These are phyloP conservation scores for Ophonus ardosiacus DNA, from an alignment of 2,888 invertebrate genomes.

Conservation along the genomic window DNA sequence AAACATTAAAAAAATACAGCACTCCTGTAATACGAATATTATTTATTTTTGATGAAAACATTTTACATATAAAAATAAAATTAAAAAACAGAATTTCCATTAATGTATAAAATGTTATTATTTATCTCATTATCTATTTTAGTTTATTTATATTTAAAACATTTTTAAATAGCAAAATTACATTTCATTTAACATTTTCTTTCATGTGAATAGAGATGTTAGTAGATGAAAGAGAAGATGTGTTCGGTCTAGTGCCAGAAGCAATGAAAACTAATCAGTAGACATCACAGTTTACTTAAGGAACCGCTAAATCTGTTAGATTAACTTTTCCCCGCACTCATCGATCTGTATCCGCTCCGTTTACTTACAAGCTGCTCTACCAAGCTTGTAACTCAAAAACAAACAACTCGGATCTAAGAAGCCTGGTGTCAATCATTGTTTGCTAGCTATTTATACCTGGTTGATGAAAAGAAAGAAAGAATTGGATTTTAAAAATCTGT, in stretches of 20 bases:
- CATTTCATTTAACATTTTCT: background rate
- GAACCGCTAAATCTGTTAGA: slow-evolving; percentile 40
- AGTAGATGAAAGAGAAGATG: background rate
- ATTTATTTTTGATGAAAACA: background rate
- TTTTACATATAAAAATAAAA: background rate
- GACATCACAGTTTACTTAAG: slow-evolving; percentile 52
- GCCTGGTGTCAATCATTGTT: slow-evolving; percentile 6
- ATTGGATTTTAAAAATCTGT: too few species aligned
- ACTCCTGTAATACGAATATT: too few species aligned
- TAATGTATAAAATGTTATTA: too few species aligned
- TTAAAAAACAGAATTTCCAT: too few species aligned
- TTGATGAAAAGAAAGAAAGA: background rate
- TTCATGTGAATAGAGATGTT: background rate
- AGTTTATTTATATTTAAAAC: background rate
- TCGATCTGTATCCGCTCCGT: background rate
- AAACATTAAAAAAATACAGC: too few species aligned
- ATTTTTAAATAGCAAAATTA: background rate
- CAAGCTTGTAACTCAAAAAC: background rate
- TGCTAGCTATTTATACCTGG: background rate
- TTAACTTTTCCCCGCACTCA: slow-evolving; percentile 11
- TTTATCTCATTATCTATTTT: too few species aligned
- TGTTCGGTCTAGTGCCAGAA: slow-evolving; percentile 58
- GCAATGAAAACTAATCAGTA: slow-evolving; percentile 33
- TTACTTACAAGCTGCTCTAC: background rate
- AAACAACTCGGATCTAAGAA: background rate